These are phyloP conservation scores for Myrmecophaga tridactyla DNA, from an alignment of 2,113 vertebrate genomes.

Conservation along the genomic window DNA sequence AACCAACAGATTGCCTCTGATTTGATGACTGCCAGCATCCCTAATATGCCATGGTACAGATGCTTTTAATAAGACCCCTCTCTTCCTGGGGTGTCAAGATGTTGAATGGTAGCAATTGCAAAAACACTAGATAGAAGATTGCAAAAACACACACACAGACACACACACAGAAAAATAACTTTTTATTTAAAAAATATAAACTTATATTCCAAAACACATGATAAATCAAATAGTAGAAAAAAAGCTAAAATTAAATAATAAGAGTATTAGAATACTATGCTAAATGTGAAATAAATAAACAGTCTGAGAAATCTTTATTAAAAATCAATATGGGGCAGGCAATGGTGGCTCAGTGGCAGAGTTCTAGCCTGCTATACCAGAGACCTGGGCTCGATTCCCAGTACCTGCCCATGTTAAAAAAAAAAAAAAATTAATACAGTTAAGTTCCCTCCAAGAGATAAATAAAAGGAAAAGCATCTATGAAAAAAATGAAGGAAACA, in stretches of 20 bases:
- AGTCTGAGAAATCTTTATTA: background rate
- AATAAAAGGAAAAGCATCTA: background rate
- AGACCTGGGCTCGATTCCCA: too few relatives aligned
- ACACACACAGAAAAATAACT: background rate
- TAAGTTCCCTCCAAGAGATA: background rate
- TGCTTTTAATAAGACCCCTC: background rate
- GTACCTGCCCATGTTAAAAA: too few relatives aligned
- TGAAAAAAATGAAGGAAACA: background rate
- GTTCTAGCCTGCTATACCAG: too few relatives aligned
- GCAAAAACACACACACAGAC: background rate
- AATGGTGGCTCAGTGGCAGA: too few relatives aligned
- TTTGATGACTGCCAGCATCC: background rate
- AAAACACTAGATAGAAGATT: background rate
- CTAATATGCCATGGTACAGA: background rate
- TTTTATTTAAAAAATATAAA: background rate
- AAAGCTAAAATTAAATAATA: background rate
- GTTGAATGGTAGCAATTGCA: background rate
- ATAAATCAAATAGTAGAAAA: background rate
- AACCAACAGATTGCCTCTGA: background rate
- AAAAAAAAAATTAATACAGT: background rate
- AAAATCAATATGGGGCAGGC: too few relatives aligned
- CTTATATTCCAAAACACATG: background rate
- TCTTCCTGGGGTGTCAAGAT: background rate
- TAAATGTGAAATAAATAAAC: background rate
- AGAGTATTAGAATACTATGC: background rate